A percentile compares a stretch with the other conserved stretches of the same genome.
phyloP scores from a whole-genome alignment of 1,140 invertebrate genomes.

The Chelonus insularis region DNA sequence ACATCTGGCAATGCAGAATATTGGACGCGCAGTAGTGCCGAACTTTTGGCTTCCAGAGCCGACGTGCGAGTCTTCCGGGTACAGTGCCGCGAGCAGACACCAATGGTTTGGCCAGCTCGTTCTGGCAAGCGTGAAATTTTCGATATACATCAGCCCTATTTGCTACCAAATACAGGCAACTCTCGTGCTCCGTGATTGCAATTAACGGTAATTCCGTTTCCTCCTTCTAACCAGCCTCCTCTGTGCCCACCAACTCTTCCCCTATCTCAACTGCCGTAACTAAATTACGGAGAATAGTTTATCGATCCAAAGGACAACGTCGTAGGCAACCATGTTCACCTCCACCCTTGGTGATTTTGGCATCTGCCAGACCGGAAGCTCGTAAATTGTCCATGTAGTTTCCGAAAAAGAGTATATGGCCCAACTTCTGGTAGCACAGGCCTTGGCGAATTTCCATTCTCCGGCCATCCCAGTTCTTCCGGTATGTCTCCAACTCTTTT shows the following conservation, averaged over 20 bases:
- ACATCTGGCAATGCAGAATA: conserved; percentile 2
- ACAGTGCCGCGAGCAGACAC: background rate
- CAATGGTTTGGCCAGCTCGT: conserved; percentile 9
- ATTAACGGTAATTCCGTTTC: conserved; percentile 38
- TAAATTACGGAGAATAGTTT: conserved; percentile 36
- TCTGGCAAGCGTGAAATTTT: conserved; percentile 29
- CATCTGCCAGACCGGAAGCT: conserved; percentile 15
- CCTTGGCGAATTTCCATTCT: background rate
- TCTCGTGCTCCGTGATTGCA: conserved; percentile 24
- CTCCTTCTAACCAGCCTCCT: conserved; percentile 18
- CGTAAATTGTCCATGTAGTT: conserved; percentile 18
- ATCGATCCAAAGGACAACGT: conserved; percentile 31
- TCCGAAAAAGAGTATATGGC: background rate
- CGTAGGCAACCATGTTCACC: conserved; percentile 14
- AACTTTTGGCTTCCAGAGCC: conserved; percentile 14
- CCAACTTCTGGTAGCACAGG: background rate
- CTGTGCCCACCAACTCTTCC: conserved; percentile 2
- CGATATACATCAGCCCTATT: conserved; percentile 20
- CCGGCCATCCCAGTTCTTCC: background rate
- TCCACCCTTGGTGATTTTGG: conserved; percentile 19
- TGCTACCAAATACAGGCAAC: background rate
- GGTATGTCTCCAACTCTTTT: background rate
- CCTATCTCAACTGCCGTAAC: conserved; percentile 17
- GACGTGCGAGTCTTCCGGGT: conserved; percentile 14
- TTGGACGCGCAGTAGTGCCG: conserved; percentile 1